Percentiles rank a stretch among this genome's conserved stretches.
These are phyloP conservation scores for Mirounga angustirostris DNA, from an alignment of 2,113 vertebrate genomes.

Conservation along the genomic window DNA sequence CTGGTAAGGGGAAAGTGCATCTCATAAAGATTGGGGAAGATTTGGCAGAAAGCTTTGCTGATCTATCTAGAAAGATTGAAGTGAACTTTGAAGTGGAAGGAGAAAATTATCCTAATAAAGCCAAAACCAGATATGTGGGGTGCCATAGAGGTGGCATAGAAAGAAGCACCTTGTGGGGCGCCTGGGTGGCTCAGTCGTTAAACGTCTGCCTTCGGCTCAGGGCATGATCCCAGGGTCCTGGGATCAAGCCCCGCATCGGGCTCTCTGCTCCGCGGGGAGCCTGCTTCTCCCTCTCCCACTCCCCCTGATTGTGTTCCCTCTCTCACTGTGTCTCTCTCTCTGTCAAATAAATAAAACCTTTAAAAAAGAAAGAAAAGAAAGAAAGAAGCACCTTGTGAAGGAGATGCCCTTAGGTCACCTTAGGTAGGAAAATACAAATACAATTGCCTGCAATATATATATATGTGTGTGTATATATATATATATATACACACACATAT, in stretches of 20 bases:
- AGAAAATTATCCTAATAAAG: slow-evolving; percentile 49
- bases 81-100: slow-evolving; percentile 7
- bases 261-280: no score
- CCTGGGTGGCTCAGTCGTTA: no score
- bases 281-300: no score
- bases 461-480: no score
- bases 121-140: neutral
- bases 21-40: neutral
- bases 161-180: neutral
- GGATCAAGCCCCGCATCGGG: no score
- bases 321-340: no score
- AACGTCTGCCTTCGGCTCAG: no score
- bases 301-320: no score
- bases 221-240: no score
- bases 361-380: no score
- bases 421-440: neutral
- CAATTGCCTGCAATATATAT: neutral
- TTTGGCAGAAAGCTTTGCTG: neutral
- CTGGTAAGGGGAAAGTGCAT: neutral
- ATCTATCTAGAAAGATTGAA: neutral
- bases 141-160: neutral
- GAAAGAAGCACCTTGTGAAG: neutral
- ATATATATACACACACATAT: no score
- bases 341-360: no score
- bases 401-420: neutral